Evolutionary conservation across 2,113 vertebrate genomes (phyloP).

Genomic region (Heliornis fulica): DNA sequence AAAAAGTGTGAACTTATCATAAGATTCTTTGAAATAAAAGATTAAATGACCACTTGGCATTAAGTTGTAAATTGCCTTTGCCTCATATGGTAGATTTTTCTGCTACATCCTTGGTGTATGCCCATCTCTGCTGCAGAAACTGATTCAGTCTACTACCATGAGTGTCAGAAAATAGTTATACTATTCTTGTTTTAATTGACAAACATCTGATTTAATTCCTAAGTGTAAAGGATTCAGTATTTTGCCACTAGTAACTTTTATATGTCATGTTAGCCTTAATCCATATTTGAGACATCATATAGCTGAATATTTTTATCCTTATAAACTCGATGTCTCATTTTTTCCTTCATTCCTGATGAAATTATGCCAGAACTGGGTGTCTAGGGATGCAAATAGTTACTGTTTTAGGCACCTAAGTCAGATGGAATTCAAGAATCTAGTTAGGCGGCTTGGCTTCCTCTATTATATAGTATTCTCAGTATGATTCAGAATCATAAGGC

Average conservation of each 20-base stretch:
- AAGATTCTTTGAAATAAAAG: not conserved
- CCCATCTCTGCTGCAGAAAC: not conserved
- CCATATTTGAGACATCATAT: not conserved
- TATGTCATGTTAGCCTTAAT: not conserved
- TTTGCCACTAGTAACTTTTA: not conserved
- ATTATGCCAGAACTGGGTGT: not conserved
- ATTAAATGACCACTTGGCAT: not conserved
- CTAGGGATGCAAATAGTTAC: not conserved
- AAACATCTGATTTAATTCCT: not conserved
- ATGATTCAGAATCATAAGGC: constrained; percentile 26
- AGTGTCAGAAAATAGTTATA: not conserved
- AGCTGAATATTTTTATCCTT: not conserved
- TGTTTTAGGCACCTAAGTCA: not conserved
- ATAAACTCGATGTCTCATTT: not conserved
- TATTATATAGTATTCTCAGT: not conserved
- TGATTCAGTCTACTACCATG: not conserved
- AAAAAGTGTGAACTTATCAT: not conserved
- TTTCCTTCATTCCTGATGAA: not conserved
- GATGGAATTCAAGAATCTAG: not conserved
- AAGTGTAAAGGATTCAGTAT: not conserved
- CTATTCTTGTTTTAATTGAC: not conserved
- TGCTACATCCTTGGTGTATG: not conserved
- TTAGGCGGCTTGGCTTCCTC: not conserved
- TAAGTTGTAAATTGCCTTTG: not conserved
- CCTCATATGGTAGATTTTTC: not conserved